These are phyloP conservation scores for Daubentonia madagascariensis DNA, from an alignment of 2,113 vertebrate genomes.

Conservation along the genomic window DNA sequence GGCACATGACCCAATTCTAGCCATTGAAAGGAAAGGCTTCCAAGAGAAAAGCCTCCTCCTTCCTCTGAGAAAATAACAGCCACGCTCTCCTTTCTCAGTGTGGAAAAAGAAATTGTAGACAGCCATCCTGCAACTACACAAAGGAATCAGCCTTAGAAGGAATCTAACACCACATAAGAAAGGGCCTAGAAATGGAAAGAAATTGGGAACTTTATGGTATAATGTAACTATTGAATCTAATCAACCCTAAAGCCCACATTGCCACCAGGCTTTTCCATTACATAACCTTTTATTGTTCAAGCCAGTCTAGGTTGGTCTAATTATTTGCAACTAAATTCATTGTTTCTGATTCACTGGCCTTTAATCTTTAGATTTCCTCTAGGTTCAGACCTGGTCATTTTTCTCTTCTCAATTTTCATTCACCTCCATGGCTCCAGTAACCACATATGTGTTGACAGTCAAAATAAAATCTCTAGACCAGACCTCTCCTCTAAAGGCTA, in stretches of 20 bases:
- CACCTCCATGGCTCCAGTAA: neutral
- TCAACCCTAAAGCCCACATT: neutral
- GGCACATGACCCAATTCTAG: neutral
- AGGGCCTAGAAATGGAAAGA: neutral
- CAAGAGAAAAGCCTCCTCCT: neutral
- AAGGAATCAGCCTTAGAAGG: neutral
- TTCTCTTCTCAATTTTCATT: neutral
- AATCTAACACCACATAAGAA: neutral
- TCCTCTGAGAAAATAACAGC: neutral
- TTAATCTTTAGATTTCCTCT: neutral
- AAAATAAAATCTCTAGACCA: neutral
- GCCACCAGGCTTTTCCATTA: neutral
- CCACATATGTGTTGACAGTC: neutral
- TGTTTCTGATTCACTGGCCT: neutral
- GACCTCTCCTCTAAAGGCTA: neutral
- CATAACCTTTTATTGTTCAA: neutral
- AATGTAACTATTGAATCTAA: neutral
- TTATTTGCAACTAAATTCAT: neutral
- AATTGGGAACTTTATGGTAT: neutral
- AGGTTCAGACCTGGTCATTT: neutral
- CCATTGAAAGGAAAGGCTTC: neutral
- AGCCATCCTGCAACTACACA: neutral
- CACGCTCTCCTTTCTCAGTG: neutral
- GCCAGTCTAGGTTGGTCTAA: neutral
- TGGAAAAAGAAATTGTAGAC: neutral